phyloP scores from a whole-genome alignment of 2,113 vertebrate species.

The Patagioenas fasciata region DNA sequence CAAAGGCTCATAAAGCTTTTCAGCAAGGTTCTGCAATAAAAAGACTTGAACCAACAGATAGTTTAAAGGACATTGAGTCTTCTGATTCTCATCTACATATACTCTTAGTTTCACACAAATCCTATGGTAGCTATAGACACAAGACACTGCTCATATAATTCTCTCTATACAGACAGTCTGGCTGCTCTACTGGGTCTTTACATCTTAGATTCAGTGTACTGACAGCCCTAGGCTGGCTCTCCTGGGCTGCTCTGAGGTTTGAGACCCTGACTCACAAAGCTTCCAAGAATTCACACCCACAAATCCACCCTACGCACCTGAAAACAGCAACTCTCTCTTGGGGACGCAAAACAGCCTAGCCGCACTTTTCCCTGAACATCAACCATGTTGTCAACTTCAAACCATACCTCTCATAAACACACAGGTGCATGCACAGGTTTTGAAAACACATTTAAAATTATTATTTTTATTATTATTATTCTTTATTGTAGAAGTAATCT shows the following conservation, averaged over 20 bases:
- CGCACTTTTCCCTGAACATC: accelerated
- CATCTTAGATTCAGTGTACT: accelerated
- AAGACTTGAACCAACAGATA: background rate
- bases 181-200: background rate
- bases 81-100: background rate
- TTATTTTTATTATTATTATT: background rate
- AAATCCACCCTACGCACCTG: background rate
- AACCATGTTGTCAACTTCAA: background rate
- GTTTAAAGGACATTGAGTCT: background rate
- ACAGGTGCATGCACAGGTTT: background rate
- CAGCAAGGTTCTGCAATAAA: background rate
- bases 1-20: background rate
- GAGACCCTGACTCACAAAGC: background rate
- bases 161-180: background rate
- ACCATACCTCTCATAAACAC: background rate
- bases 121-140: background rate
- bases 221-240: background rate
- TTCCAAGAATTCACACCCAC: background rate
- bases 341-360: background rate
- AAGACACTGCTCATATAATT: background rate
- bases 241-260: background rate
- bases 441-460: background rate
- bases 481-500: background rate
- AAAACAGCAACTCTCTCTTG: background rate
- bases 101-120: background rate